Conservation (phyloP, 2,888 invertebrate genomes). For the Cerastoderma edule region DNA sequence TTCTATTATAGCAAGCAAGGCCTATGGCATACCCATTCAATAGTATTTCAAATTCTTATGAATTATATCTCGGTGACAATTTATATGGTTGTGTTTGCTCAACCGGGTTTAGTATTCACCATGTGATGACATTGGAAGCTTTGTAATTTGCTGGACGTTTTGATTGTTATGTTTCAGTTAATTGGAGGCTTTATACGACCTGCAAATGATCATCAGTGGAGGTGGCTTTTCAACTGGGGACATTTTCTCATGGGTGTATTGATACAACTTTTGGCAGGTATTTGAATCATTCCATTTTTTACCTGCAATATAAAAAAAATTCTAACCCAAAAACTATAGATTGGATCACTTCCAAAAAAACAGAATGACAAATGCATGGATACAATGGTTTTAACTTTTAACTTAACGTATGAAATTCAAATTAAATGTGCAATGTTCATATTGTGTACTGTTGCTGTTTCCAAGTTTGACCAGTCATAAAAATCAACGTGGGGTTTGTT, state of each 20-base stretch:
- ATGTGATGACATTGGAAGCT: not conserved
- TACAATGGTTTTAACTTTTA: not conserved
- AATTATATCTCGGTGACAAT: not conserved
- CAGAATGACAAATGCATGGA: not conserved
- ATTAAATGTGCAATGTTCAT: not conserved
- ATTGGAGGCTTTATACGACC: constrained; percentile 10
- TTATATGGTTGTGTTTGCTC: not conserved
- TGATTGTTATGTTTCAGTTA: not conserved
- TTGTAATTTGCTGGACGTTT: not conserved
- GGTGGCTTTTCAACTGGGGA: constrained; percentile 19
- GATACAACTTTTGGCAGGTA: not conserved
- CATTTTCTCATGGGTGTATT: constrained; percentile 7
- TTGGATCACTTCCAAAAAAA: not conserved
- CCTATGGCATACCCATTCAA: no score
- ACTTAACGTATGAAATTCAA: not conserved
- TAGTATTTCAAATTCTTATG: not conserved
- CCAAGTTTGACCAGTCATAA: not conserved
- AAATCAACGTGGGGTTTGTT: no score
- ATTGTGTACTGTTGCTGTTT: not conserved
- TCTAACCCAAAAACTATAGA: not conserved
- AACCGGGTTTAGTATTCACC: not conserved
- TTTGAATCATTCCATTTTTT: not conserved
- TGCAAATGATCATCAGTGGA: not conserved
- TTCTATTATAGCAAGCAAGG: no score
- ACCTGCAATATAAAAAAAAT: not conserved